Evolutionary conservation across 2,888 invertebrate genomes (phyloP).

Genomic region (Cryptocheilus praepositus): DNA sequence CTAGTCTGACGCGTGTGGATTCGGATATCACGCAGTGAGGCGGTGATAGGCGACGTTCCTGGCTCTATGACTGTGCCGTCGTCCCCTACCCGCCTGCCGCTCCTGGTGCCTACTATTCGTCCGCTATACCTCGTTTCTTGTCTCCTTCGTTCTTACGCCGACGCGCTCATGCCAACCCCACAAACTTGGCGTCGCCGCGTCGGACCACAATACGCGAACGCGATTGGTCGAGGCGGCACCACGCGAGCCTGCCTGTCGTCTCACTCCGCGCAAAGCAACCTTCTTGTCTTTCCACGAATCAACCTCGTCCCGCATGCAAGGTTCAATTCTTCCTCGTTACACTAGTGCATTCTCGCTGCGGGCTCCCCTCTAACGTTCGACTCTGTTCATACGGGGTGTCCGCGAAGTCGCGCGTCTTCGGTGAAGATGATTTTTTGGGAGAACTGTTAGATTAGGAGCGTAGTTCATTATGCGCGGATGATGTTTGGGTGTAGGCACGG

Average conservation of each 20-base stretch:
- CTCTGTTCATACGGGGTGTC: too few species aligned
- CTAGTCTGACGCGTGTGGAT: too few species aligned
- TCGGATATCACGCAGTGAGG: conserved; percentile 3
- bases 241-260: not conserved
- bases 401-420: too few species aligned
- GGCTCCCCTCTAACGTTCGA: not conserved
- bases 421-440: too few species aligned
- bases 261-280: not conserved
- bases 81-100: too few species aligned
- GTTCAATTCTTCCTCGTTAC: not conserved
- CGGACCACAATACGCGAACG: conserved; percentile 3
- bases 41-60: conserved; percentile 1
- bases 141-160: too few species aligned
- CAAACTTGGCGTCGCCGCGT: conserved; percentile 8
- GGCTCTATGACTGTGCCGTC: not conserved
- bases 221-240: conserved; percentile 5
- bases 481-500: too few species aligned
- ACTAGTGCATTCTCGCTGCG: not conserved
- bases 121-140: too few species aligned
- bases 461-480: too few species aligned
- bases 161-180: not conserved
- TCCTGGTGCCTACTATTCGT: too few species aligned
- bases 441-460: too few species aligned
- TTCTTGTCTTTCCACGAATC: not conserved
- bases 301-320: conserved; percentile 1